Evolutionary conservation across 1,140 invertebrate genomes (phyloP), one percentile per base, ranked within the genome.

Genomic region (Psilanteris sp.): DNA sequence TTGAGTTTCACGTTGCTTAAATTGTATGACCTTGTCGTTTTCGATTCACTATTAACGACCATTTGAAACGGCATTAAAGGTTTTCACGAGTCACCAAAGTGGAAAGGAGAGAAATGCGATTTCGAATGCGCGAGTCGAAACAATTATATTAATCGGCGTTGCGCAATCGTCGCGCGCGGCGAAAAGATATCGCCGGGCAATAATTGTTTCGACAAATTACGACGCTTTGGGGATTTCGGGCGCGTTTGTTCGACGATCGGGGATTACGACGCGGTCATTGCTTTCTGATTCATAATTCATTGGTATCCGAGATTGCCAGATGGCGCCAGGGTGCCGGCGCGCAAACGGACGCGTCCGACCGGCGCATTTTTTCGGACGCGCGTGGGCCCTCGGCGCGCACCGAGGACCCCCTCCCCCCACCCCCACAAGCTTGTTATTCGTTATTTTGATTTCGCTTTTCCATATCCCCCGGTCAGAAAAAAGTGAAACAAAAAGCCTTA

Each of bases 281-380:
- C 18, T 54, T 39, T 54, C 14, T 6, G 50, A 54, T 54, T 54
- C 34, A 39, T 54, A 54, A 54, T 36, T 37, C 32, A 36, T 52
- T 24, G 43, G 27, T 11, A 14, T 5, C 15, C 15, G 16, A 52
- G 22, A n/a, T 26, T 16, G 8, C 32, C 32, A 54, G 48, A 27
- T 54, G 48, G 48, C 48, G 48, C 48, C 48, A 22, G 9, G 7
- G 13, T 5, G 2, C 18, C 2, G 18, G 18, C 2, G 18, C 18
- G 5, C 2, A 2, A 20, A 5, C 18, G 18, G 18, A 3, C 18
- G 18, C 18, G 2, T 20, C 18, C 18, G 2, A 5, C 18, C 18
- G 2, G 18, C 18, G 18, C 18, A 5, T 20, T 11, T 26, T 18
- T 6, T 11, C 26, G n/a, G n/a, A n/a, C n/a, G n/a, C n/a, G n/a